Base-by-base conservation (phyloP, 2,113 vertebrate genomes). In the Oreochromis aureus region DNA sequence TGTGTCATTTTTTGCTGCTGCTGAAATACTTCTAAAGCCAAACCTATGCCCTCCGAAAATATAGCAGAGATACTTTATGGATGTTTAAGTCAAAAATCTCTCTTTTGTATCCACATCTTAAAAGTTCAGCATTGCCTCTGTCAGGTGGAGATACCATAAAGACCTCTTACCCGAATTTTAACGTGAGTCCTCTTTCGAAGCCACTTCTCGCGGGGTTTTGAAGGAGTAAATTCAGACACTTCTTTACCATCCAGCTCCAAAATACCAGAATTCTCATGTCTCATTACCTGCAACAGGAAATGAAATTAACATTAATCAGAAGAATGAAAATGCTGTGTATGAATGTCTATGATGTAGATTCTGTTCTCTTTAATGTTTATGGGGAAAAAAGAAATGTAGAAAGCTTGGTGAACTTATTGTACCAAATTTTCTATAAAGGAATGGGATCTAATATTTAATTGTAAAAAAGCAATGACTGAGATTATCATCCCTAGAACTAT, bases 151-250 rank as follows among this genome's bases (percentile, higher is more conserved):
- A 32, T 27, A 51, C 2, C 2, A 51, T 51, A 39, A 80, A 69
- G 6, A 66, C 4, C 41, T 16, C 95, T 92, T 84, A 99, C 98
- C 95, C 98, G 96, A 71, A 99, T 95, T 91, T 99, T 99, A 86
- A 99, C 98, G 6, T 99, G 98, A 3, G 98, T 99, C 92, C 98
- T 97, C 94, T 98, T 98, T 19, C 98, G 98, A 6, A 98, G 96
- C 98, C 98, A 99, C 93, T 99, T 99, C 95, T 99, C 98, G 0
- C 98, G 96, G 16, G 98, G 97, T 89, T 97, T 98, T 63, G 98
- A 96, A 0, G 97, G 98, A 63, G 97, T 98, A 89, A 98, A 97
- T 0, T 97, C 96, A 0, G 97, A 96, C 1, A 97, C 95, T 86
- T 99, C 98, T 91, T 97, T 93, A 32, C 96, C 97, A 6, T 97